Conservation (phyloP, 2,888 invertebrate species). For the Elegia similella region DNA sequence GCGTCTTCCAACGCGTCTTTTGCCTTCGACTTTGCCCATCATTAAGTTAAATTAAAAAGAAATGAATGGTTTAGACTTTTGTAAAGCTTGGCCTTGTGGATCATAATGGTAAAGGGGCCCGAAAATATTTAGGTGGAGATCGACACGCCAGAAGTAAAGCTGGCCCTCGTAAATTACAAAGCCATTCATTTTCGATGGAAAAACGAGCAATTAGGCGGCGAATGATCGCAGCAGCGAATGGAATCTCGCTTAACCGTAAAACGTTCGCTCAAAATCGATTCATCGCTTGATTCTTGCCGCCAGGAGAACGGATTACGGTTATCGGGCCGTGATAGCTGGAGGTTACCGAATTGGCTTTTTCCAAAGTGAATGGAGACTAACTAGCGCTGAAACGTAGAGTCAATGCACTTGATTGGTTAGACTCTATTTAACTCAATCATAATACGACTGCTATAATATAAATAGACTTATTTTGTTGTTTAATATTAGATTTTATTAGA, state of each 20-base stretch:
- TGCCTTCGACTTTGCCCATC: too few species aligned
- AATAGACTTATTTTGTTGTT: too few species aligned
- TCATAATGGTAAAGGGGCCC: too few species aligned
- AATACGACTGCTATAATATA: too few species aligned
- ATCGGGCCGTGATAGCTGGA: constrained; percentile 13
- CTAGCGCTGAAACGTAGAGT: not conserved
- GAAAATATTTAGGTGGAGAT: too few species aligned
- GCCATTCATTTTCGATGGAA: not conserved
- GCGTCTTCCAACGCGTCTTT: too few species aligned
- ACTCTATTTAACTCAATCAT: not conserved
- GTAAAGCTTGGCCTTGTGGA: too few species aligned
- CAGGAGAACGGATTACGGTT: constrained; percentile 13
- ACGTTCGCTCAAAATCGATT: constrained; percentile 1
- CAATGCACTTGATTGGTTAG: not conserved
- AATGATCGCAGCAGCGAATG: not conserved
- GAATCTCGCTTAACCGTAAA: not conserved
- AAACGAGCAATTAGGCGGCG: not conserved
- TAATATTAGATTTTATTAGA: too few species aligned
- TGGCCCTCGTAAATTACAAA: not conserved
- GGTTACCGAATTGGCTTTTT: constrained; percentile 16
- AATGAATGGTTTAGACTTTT: too few species aligned
- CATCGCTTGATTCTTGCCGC: constrained; percentile 9
- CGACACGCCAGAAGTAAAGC: too few species aligned
- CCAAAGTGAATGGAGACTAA: constrained; percentile 8
- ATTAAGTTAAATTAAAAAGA: too few species aligned